Evolutionary conservation across 2,113 vertebrate genomes (phyloP), one percentile per base, ranked within the genome.

Genomic region (Limnothrissa miodon): DNA sequence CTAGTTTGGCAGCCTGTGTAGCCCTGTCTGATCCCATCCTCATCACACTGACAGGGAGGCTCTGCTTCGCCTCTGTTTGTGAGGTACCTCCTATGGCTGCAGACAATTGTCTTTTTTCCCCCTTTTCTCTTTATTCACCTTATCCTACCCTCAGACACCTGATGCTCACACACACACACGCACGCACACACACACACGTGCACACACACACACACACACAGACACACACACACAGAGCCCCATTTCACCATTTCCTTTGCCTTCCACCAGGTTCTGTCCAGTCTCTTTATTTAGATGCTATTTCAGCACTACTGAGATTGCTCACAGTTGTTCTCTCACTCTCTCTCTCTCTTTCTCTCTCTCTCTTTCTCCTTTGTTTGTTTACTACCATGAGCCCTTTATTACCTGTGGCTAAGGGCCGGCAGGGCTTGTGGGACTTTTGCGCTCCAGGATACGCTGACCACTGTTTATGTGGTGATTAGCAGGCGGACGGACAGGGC

Each of bases 11-110:
- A 74, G 66, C 66, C 66, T 36, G 29, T 74, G 66, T 74, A 11
- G 66, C 66, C 66, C 33, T 74, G 66, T 74, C 66, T 74, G 66
- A 74, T 74, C 66, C 29, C 66, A 74, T 74, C 29, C 66, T 36
- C 66, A 15, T 74, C 66, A 74, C 33, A 17, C 66, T 74, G 66
- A 74, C 25, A 74, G 66, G 33, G 25, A 15, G 66, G 66, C 33
- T 74, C 66, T 74, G 66, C 66, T 74, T 33, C 66, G 66, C 66
- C 66, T 74, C 66, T 36, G 66, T 36, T 74, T 74, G 25, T 74
- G 66, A 74, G 33, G 10, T 74, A 74, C 66, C 15, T 74, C 66
- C 33, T 39, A 19, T 5, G 33, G 66, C 4, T 74, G 66, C 66
- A 74, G 66, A 33, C 59, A 66, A 66, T 66, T 66, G 59, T 66